Conservation (phyloP, 1,140 invertebrate species). For the Zaprionus inermis region DNA sequence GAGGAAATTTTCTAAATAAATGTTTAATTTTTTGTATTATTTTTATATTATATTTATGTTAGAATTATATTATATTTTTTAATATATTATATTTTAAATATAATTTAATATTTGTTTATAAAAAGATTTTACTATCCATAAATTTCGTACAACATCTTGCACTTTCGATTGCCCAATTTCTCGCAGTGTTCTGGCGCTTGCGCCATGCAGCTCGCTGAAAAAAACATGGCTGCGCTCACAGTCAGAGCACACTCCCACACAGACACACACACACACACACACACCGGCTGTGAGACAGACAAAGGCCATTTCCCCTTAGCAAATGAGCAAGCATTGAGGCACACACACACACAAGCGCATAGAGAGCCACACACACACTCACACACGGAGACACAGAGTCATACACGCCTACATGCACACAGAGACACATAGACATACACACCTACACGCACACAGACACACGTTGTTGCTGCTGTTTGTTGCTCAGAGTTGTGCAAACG, state of each 20-base stretch:
- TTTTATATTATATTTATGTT: too few species aligned
- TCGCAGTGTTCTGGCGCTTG: slow-evolving; percentile 61
- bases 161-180: slow-evolving; percentile 9
- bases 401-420: slow-evolving; percentile 34
- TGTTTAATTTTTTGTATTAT: too few species aligned
- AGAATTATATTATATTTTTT: too few species aligned
- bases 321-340: slow-evolving; percentile 70
- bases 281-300: slow-evolving; percentile 61
- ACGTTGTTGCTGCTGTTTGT: slow-evolving; percentile 42
- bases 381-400: slow-evolving; percentile 23
- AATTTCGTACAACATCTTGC: neutral
- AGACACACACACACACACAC: slow-evolving; percentile 28
- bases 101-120: neutral
- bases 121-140: neutral
- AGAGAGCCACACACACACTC: slow-evolving; percentile 16
- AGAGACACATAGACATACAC: slow-evolving; percentile 19
- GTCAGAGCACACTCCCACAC: slow-evolving; percentile 41
- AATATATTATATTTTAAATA: neutral
- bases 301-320: slow-evolving; percentile 77
- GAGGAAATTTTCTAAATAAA: neutral
- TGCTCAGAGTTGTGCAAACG: slow-evolving; percentile 82
- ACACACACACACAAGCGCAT: slow-evolving; percentile 34
- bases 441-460: slow-evolving; percentile 34
- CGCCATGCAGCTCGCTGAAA: slow-evolving; percentile 54
- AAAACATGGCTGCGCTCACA: slow-evolving; percentile 77